Conservation (phyloP, 1,140 invertebrate species). For the Centruroides vittatus region DNA sequence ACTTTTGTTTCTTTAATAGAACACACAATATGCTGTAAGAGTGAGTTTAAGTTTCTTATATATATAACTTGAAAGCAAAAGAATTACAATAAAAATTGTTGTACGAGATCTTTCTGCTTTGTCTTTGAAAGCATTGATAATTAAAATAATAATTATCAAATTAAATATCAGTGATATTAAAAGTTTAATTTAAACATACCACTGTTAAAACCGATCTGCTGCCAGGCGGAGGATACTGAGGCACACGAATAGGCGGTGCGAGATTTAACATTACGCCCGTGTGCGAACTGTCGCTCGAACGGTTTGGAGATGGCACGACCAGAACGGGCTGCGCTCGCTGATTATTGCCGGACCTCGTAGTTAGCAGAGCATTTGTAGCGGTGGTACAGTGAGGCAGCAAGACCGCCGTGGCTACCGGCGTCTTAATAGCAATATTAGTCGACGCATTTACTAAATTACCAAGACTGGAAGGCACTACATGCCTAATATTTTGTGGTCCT, state of each 20-base stretch:
- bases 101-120: no score
- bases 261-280: constrained; percentile 11
- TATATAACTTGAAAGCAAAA: no score
- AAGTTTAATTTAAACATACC: no score
- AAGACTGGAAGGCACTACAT: constrained; percentile 10
- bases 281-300: constrained; percentile 8
- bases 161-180: no score
- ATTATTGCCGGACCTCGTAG: constrained; percentile 2
- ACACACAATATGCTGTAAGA: no score
- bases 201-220: no score
- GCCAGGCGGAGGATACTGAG: constrained; percentile 13
- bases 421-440: constrained; percentile 10
- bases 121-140: no score
- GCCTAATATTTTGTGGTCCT: not conserved
- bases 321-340: constrained; percentile 11
- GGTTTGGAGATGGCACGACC: constrained; percentile 13
- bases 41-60: no score
- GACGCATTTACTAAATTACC: constrained; percentile 7
- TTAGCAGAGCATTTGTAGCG: not conserved
- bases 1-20: no score
- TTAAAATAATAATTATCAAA: no score
- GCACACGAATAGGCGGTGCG: constrained; percentile 13
- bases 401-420: constrained; percentile 11
- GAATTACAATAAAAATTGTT: no score
- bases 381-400: constrained; percentile 9